These are phyloP conservation scores for Cryptomyrus ogoouensis DNA, from an alignment of 2,113 vertebrate genomes.

Conservation along the genomic window DNA sequence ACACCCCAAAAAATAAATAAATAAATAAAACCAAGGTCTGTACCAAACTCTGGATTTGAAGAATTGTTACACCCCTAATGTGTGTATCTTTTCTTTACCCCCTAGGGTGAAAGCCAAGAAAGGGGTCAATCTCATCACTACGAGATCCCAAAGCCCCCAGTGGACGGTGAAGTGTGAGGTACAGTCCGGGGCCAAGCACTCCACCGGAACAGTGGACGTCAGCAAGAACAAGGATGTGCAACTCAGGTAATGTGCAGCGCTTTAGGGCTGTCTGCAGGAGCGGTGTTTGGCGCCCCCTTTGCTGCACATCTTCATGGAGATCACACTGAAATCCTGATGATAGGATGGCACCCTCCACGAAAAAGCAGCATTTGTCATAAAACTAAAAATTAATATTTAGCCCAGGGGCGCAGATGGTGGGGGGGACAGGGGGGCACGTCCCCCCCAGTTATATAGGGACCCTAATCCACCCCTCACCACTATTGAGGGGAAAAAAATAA, in stretches of 20 bases:
- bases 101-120: conserved; percentile 98
- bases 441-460: no score
- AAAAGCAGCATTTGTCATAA: neutral
- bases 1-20: neutral
- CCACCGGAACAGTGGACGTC: conserved; percentile 85
- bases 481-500: no score
- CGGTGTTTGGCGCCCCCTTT: neutral
- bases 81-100: conserved; percentile 17
- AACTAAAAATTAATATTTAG: neutral
- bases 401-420: no score
- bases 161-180: conserved; percentile 89
- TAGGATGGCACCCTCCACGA: neutral
- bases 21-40: neutral
- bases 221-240: conserved; percentile 61
- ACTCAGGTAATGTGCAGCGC: conserved; percentile 61
- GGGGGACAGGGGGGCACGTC: no score
- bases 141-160: conserved; percentile 75
- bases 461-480: no score
- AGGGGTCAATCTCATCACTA: conserved; percentile 86
- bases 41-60: neutral
- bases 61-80: neutral
- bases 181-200: conserved; percentile 87
- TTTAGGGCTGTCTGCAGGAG: neutral
- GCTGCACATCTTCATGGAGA: neutral
- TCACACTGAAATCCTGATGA: neutral